Evolutionary conservation across 2,888 invertebrate species (phyloP), one percentile per base, ranked within the genome.

Genomic region (Caenorhabditis sp.): DNA sequence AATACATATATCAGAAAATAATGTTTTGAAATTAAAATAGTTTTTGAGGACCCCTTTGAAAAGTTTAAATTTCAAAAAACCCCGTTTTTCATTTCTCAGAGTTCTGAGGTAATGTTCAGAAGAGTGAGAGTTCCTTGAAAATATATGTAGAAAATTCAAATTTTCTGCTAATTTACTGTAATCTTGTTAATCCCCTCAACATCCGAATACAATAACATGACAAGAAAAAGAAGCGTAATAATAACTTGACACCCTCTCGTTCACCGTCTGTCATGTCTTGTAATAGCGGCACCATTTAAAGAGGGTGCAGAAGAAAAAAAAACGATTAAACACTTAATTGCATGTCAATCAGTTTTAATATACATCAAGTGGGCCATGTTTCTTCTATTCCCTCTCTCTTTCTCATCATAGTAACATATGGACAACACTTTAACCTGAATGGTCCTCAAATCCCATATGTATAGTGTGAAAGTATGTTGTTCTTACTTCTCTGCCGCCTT

Each of bases 271-370:
- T 67, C 67, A 54, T 62, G 52, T 36, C 50, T 61, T 56, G 23
- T 20, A 23, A 7, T 27, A 38, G 63, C 72, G 67, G 67, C 72
- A 50, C n/a, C 57, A 14, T 58, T 61, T 26, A 67, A 67, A 71
- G 67, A 67, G 67, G 70, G 70, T 66, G 70, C 49, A 17, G n/a
- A n/a, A n/a, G n/a, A 21, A n/a, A 23, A 23, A 23, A 53, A 67
- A 67, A 61, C 67, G 67, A 72, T 72, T 72, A 67, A 64, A 43
- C 67, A 72, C 72, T 72, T 72, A 72, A 72, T 72, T 72, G 67
- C 67, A 63, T 63, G 71, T 67, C 71, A 71, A 64, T 63, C 60
- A 63, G 57, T 67, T 63, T 63, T 31, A 65, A 59, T 31, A 31
- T 31, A 31, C 31, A 31, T 31, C 31, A 65, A 70, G 65, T 58